Evolutionary conservation across 2,888 invertebrate species (phyloP).

Genomic region (Tipula confusa): DNA sequence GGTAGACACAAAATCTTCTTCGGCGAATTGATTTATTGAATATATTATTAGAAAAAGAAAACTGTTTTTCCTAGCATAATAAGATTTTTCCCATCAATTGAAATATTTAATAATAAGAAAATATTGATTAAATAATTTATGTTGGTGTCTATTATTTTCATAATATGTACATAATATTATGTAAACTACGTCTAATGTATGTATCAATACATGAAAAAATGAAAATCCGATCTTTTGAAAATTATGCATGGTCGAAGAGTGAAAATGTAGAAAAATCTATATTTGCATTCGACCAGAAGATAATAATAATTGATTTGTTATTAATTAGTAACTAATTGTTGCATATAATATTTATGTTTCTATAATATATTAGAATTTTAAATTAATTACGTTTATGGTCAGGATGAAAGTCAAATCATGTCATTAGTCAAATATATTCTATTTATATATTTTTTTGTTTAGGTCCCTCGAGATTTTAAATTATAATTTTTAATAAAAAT

Average conservation of each 20-base stretch:
- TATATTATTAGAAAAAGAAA: too few species aligned
- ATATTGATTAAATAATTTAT: background rate
- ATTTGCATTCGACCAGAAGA: background rate
- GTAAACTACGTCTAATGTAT: background rate
- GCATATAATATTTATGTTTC: background rate
- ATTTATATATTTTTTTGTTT: background rate
- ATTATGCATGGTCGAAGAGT: background rate
- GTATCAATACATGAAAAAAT: background rate
- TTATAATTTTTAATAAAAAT: background rate
- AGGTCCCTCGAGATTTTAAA: background rate
- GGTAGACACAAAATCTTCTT: too few species aligned
- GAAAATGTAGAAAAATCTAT: background rate
- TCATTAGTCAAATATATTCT: background rate
- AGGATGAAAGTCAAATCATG: constrained; percentile 16
- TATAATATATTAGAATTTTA: background rate
- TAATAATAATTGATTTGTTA: constrained; percentile 25
- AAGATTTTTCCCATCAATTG: too few species aligned
- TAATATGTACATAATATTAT: background rate
- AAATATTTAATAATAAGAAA: background rate
- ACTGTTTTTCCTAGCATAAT: too few species aligned
- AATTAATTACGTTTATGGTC: background rate
- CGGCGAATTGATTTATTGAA: too few species aligned
- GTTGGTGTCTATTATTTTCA: background rate
- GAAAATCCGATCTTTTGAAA: background rate
- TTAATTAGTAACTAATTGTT: constrained; percentile 9